Base-by-base conservation (phyloP, 2,888 invertebrate genomes). In the Lacanobia oleracea region DNA sequence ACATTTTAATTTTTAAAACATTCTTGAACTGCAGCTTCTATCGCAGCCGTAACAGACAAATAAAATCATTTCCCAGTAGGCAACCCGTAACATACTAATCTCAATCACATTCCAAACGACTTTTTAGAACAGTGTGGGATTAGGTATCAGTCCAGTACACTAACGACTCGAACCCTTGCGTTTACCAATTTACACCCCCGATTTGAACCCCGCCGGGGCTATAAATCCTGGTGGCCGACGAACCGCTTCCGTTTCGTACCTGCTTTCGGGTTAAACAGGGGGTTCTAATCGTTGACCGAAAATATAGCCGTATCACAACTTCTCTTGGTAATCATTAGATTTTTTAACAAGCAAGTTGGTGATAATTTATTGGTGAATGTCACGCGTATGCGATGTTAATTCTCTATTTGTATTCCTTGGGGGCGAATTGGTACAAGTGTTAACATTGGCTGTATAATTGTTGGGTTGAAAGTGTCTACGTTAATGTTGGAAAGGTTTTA, bases 201-300 rank as follows among this genome's bases (percentile, higher is more conserved):
- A 80, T 85, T 84, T 77, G 78, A 85, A 81, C 84, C 86, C 63
- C 63, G 63, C 37, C 18, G 63, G 51, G 51, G 75, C 73, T 53
- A 74, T 74, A 90, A 90, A 90, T 90, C 87, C 83, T 85, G 90
- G 90, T 92, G 93, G 93, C 94, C 92, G 93, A 93, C 95, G 91
- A 93, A 92, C 91, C 91, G 91, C 92, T 94, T 95, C 95, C 95
- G 93, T 88, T 88, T 80, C 82, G 86, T 88, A 89, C 90, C 91
- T 91, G 92, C 91, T 92, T 94, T 83, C 9, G 73, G 73, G 73
- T 66, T 74, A 91, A 90, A 91, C 91, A 93, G 89, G 91, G 89
- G 89, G 81, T 85, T 84, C 86, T 84, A 77, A 84, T 72, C 69
- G 75, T 72, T 79, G 84, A 86, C 85, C 69, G 72, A 88, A 91